Base-by-base conservation (phyloP, 2,888 invertebrate genomes). In the Cordilura impudica region DNA sequence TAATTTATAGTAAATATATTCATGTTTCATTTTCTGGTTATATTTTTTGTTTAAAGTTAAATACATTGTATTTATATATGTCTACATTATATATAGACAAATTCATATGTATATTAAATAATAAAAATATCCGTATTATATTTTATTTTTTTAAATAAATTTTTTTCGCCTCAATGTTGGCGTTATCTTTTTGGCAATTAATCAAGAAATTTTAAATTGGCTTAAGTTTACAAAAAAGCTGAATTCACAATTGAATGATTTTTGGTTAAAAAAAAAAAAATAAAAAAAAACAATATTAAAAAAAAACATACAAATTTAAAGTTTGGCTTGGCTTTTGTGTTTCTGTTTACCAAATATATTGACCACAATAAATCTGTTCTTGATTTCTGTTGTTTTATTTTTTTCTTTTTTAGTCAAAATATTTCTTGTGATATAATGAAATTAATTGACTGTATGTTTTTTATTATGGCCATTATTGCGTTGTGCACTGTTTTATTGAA, bases 171-270 rank as follows among this genome's bases (percentile, higher is more conserved):
- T 18, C 58, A 56, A 51, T 61, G 54, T 54, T 66, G 70, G 58
- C 72, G 67, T 76, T 81, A 81, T 81, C 81, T 81, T 63, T 79
- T 72, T 66, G 78, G 73, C 78, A 82, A 82, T 82, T 82, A 82
- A 81, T 82, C 82, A 82, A 78, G 72, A 81, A 81, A 77, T 82
- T 81, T 74, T 81, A 73, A 74, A 81, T 79, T 81, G 79, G 79
- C 79, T 79, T 79, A 72, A 66, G 77, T 61, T 73, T 70, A 70
- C 65, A 76, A 10, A 45, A 56, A 66, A 49, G 51, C 53, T 61
- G 69, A 79, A 79, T 78, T 70, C 67, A 72, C 78, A 79, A 77
- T 81, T 82, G 78, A 82, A 79, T 81, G 79, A 80, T 81, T 78
- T 78, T 80, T 80, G 78, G 67, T 71, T 56, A 66, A 19, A 47